Percentiles rank a stretch among this genome's conserved stretches.
Conservation (phyloP, 2,888 invertebrate genomes). For the Dioctria linearis region DNA sequence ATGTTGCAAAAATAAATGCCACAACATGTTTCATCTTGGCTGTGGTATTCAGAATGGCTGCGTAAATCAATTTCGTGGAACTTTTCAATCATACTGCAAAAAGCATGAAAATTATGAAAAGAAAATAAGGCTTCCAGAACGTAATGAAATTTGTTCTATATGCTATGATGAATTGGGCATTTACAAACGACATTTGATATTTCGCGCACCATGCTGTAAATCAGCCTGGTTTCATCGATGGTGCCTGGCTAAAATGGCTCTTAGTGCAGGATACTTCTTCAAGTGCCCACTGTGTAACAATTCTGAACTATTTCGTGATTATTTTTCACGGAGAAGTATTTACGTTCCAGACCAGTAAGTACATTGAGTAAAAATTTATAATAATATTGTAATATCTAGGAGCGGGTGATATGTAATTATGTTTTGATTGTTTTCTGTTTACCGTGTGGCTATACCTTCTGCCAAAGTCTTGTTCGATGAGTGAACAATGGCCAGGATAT, state of each 20-base stretch:
- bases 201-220: constrained; percentile 85
- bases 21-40: constrained; percentile 80
- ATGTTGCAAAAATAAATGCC: constrained; percentile 78
- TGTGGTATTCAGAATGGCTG: constrained; percentile 80
- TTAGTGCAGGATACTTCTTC: constrained; percentile 85
- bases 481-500: too few species aligned
- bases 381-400: not conserved
- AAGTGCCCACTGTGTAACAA: constrained; percentile 89
- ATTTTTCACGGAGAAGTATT: constrained; percentile 79
- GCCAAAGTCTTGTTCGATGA: too few species aligned
- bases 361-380: not conserved
- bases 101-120: constrained; percentile 58
- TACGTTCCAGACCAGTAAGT: constrained; percentile 85
- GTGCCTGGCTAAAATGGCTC: constrained; percentile 81
- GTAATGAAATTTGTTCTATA: constrained; percentile 75
- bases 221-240: constrained; percentile 83
- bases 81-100: constrained; percentile 73
- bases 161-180: constrained; percentile 76
- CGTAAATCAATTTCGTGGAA: constrained; percentile 77
- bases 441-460: too few species aligned
- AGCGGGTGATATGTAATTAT: not conserved
- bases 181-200: constrained; percentile 70
- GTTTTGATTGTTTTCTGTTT: too few species aligned
- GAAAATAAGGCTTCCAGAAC: not conserved
- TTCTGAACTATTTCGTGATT: constrained; percentile 75